Percentiles rank a stretch among this genome's conserved stretches.
Evolutionary conservation across 2,888 invertebrate species (phyloP).

Genomic region (Spodoptera littoralis): DNA sequence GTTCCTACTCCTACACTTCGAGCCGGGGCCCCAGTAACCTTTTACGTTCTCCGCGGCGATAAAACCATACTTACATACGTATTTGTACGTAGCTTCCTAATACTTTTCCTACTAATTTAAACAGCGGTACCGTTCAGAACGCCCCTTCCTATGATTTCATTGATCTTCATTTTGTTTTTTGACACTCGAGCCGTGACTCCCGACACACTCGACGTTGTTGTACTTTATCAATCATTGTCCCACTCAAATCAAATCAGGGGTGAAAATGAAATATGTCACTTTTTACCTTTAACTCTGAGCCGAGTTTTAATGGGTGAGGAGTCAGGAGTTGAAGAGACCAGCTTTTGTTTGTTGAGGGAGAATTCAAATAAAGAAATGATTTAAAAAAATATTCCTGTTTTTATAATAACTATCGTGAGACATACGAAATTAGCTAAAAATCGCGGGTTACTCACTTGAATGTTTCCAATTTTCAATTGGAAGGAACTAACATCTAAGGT

Average conservation of each 20-base stretch:
- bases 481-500: too few species aligned
- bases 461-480: too few species aligned
- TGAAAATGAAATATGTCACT: constrained; percentile 72
- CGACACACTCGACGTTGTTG: constrained; percentile 51
- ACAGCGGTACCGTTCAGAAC: constrained; percentile 14
- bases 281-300: constrained; percentile 48
- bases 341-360: constrained; percentile 6
- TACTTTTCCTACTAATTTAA: background rate
- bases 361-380: background rate
- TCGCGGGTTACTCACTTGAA: too few species aligned
- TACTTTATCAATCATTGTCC: constrained; percentile 76
- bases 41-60: too few species aligned
- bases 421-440: too few species aligned
- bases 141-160: constrained; percentile 48
- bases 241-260: constrained; percentile 76
- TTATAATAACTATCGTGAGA: too few species aligned
- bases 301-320: constrained; percentile 30
- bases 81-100: background rate
- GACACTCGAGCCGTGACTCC: constrained; percentile 55
- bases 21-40: too few species aligned
- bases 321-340: constrained; percentile 16
- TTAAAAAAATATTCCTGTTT: too few species aligned
- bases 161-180: constrained; percentile 49
- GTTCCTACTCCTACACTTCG: too few species aligned
- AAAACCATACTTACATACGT: too few species aligned